Conservation (phyloP, 2,113 vertebrate species). For the Gila orcuttii region DNA sequence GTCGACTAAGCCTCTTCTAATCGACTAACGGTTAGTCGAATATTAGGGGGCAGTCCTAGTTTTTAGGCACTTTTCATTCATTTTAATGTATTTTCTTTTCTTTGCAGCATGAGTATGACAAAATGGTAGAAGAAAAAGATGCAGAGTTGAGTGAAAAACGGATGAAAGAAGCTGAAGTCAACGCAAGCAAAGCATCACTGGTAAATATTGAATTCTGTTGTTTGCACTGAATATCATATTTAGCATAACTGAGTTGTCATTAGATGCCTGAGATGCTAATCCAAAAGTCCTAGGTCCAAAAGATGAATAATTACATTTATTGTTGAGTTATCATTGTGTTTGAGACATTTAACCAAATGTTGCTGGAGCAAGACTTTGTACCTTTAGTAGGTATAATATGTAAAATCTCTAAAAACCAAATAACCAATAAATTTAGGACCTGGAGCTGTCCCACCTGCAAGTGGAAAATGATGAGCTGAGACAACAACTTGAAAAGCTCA, state of each 20-base stretch:
- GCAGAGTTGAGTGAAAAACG: constrained; percentile 81
- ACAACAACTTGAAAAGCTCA: constrained; percentile 78
- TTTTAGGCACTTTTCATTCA: not conserved
- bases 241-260: not conserved
- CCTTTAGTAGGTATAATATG: not conserved
- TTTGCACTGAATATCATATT: not conserved
- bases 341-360: not conserved
- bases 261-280: not conserved
- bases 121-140: constrained; percentile 88
- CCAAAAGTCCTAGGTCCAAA: not conserved
- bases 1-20: too few species aligned
- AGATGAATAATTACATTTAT: not conserved
- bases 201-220: constrained; percentile 65
- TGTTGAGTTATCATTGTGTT: not conserved
- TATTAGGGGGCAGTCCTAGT: not conserved
- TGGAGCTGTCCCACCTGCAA: constrained; percentile 76
- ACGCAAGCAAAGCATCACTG: constrained; percentile 75
- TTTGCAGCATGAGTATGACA: constrained; percentile 87
- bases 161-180: constrained; percentile 78
- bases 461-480: constrained; percentile 77
- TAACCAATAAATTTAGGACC: constrained; percentile 72
- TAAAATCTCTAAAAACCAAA: not conserved
- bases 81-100: constrained; percentile 1
- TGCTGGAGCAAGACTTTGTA: not conserved
- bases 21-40: too few species aligned